A percentile compares a stretch with the other conserved stretches of the same genome.
Conservation (phyloP, 2,113 vertebrate species). For the Tamias sibiricus region DNA sequence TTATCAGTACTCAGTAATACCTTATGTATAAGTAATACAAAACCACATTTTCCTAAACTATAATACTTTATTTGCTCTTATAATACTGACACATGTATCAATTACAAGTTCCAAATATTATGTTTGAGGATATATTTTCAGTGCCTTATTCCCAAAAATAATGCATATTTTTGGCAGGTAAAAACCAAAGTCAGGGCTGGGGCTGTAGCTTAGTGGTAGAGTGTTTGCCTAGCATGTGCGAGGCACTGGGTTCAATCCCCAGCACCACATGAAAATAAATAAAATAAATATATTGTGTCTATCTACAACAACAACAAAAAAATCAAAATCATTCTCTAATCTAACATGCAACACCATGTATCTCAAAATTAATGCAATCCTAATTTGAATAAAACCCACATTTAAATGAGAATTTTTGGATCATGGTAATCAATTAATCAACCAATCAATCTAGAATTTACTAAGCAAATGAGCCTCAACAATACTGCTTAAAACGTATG, state of each 20-base stretch:
- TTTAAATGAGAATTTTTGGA: neutral
- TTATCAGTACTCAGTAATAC: neutral
- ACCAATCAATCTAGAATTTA: neutral
- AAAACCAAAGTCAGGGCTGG: neutral
- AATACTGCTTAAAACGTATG: neutral
- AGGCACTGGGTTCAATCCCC: no score
- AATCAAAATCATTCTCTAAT: neutral
- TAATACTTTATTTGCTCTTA: neutral
- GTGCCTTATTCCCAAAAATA: neutral
- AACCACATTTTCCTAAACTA: neutral
- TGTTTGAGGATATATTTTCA: neutral
- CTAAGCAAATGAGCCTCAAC: neutral
- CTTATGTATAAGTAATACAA: neutral
- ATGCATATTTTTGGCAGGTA: neutral
- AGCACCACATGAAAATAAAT: no score
- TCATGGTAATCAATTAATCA: slow-evolving; percentile 27
- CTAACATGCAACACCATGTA: neutral
- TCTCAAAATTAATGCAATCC: neutral
- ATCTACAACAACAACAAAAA: no score
- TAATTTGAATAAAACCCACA: neutral
- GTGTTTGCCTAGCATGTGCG: no score
- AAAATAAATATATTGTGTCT: no score
- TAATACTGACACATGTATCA: neutral
- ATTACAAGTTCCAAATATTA: neutral
- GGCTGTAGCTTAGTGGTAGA: no score